Conservation (phyloP, 2,113 vertebrate genomes). For the Erythrolamprus reginae region DNA sequence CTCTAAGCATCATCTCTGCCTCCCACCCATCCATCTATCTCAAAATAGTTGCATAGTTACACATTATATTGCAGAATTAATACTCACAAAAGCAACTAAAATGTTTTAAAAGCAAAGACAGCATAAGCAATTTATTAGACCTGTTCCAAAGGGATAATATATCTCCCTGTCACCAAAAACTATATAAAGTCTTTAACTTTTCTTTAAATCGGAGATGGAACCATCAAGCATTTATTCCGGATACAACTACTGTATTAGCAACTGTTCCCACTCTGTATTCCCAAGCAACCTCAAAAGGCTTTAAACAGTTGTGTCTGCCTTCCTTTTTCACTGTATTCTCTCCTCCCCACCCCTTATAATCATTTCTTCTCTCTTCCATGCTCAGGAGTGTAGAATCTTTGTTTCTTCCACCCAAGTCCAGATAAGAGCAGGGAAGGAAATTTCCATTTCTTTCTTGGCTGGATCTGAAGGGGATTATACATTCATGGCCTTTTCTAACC, state of each 20-base stretch:
- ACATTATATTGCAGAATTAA: neutral
- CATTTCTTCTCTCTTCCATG: neutral
- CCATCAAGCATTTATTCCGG: neutral
- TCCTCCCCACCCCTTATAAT: neutral
- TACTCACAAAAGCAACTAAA: neutral
- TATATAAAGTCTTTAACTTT: neutral
- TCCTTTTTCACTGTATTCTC: neutral
- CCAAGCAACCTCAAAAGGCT: neutral
- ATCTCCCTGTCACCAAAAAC: neutral
- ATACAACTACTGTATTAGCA: neutral
- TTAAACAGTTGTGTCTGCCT: neutral
- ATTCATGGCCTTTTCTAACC: neutral
- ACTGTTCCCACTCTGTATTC: neutral
- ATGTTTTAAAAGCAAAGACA: neutral
- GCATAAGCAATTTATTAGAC: neutral
- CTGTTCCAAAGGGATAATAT: neutral
- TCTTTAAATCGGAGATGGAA: neutral
- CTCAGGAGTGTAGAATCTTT: neutral
- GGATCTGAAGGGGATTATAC: neutral
- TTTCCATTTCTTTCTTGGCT: neutral
- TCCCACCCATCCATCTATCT: no score
- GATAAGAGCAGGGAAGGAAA: neutral
- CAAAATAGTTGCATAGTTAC: neutral
- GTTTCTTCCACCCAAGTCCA: neutral
- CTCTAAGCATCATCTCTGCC: neutral